These are phyloP conservation scores for Hepsetus odoe DNA, from an alignment of 2,113 vertebrate species.

Conservation along the genomic window DNA sequence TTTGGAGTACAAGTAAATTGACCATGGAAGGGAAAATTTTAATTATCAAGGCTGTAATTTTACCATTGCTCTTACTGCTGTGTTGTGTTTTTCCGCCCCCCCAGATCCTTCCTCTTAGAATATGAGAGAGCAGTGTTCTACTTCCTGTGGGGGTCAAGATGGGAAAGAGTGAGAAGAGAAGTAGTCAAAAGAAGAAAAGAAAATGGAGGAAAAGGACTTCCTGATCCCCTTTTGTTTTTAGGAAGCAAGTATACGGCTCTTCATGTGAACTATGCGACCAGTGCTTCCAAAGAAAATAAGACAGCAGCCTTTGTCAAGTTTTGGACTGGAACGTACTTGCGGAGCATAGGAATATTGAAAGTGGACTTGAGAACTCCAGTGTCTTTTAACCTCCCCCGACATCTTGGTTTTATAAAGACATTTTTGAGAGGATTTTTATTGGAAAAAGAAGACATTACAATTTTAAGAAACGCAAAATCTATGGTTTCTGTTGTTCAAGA, in stretches of 20 bases:
- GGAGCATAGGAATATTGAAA: neutral
- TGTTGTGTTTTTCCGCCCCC: conserved; percentile 45
- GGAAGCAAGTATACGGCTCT: neutral
- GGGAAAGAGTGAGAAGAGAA: neutral
- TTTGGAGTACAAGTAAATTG: conserved; percentile 38
- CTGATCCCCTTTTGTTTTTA: conserved; percentile 38
- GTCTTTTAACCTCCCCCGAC: neutral
- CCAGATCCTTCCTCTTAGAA: neutral
- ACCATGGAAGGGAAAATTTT: conserved; percentile 18
- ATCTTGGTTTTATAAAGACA: conserved; percentile 2
- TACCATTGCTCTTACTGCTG: conserved; percentile 11
- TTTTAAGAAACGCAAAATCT: too few relatives aligned
- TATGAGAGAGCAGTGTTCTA: conserved; percentile 23
- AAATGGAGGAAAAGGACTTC: conserved; percentile 24
- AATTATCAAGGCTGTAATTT: conserved; percentile 42
- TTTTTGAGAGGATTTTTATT: neutral
- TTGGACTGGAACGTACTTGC: conserved; percentile 19
- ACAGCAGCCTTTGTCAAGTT: neutral
- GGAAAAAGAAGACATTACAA: neutral
- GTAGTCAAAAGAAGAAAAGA: neutral
- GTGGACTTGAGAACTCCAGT: neutral
- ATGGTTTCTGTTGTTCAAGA: too few relatives aligned
- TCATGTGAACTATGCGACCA: neutral
- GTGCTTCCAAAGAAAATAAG: conserved; percentile 14
- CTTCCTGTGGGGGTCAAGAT: conserved; percentile 40